Conservation (phyloP, 2,113 vertebrate genomes). For the Silurus asotus region DNA sequence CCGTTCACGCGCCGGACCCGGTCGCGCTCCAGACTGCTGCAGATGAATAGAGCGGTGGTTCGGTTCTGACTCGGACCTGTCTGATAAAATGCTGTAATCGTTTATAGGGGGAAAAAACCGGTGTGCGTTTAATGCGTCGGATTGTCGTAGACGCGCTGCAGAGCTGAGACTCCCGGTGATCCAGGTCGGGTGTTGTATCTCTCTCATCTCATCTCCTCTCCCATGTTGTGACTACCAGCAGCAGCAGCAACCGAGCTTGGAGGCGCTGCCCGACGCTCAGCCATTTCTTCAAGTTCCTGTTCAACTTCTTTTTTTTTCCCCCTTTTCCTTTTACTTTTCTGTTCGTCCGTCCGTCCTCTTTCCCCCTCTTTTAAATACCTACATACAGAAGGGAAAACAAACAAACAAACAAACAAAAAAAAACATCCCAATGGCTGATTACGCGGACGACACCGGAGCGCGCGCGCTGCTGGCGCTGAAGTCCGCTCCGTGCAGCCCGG, state of each 20-base stretch:
- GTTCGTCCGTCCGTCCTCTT: too few relatives aligned
- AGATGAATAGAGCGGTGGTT: fast-evolving
- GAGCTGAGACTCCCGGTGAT: constrained; percentile 6
- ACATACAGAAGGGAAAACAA: too few relatives aligned
- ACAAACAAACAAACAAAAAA: constrained; percentile 19
- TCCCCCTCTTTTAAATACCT: neutral
- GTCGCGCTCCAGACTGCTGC: neutral
- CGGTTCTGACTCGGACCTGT: neutral
- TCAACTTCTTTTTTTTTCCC: constrained; percentile 24
- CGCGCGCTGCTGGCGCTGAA: constrained; percentile 85
- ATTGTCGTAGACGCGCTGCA: neutral
- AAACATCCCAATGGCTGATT: constrained; percentile 78
- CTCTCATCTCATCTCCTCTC: constrained; percentile 51
- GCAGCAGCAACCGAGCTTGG: constrained; percentile 65
- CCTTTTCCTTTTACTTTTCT: neutral
- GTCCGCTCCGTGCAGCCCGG: constrained; percentile 86
- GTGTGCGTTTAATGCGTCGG: neutral
- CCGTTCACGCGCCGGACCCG: constrained; percentile 30
- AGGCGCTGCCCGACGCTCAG: constrained; percentile 60
- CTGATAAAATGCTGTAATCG: neutral
- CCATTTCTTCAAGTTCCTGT: constrained; percentile 50
- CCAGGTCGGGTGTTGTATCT: constrained; percentile 58
- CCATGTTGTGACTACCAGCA: constrained; percentile 73
- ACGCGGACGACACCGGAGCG: constrained; percentile 88
- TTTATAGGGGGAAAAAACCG: neutral